Evolutionary conservation across 1,140 invertebrate species (phyloP), one percentile per base, ranked within the genome.

Genomic region (Acromyrmex heyeri): DNA sequence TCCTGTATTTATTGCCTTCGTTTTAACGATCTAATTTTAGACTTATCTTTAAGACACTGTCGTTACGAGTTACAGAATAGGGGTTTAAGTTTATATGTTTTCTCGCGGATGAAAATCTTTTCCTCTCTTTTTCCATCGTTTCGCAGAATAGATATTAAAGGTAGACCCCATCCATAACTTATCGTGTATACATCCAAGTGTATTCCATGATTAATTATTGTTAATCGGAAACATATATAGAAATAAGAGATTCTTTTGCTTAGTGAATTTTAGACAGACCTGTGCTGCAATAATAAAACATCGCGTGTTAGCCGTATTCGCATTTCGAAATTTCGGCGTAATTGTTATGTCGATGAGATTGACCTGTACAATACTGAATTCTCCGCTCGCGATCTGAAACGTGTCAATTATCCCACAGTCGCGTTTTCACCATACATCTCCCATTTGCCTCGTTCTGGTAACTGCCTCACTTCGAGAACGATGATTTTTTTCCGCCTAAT

Each of bases 281-380:
- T 48, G 34, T 67, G 38, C 38, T 16, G 10, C 38, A 48, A 67
- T 67, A 44, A 50, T 16, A 65, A 34, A 65, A 16, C 38, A 24
- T 69, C 38, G 65, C 65, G 38, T 24, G 65, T 48, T 48, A 48
- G 38, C 12, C n/a, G 38, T 38, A 16, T n/a, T 75, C 4, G 59
- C 65, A 21, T 88, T 79, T 89, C 87, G 73, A 86, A 86, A 88
- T 89, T 89, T 89, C 59, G 75, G 44, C 30, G 14, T 38, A 64
- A 50, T 78, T 18, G 16, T 38, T 72, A 72, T 18, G 21, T 18
- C 73, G 73, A 62, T 87, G 24, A 34, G 57, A 78, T 78, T 67
- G 53, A 64, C 62, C 27, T 24, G 24, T 30, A 44, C 18, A 24
- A 61, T 53, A 21, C n/a, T 24, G 34, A 70, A 88, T 76, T 85